These are phyloP conservation scores for Eledone cirrhosa DNA, from an alignment of 2,888 invertebrate genomes.

Conservation along the genomic window DNA sequence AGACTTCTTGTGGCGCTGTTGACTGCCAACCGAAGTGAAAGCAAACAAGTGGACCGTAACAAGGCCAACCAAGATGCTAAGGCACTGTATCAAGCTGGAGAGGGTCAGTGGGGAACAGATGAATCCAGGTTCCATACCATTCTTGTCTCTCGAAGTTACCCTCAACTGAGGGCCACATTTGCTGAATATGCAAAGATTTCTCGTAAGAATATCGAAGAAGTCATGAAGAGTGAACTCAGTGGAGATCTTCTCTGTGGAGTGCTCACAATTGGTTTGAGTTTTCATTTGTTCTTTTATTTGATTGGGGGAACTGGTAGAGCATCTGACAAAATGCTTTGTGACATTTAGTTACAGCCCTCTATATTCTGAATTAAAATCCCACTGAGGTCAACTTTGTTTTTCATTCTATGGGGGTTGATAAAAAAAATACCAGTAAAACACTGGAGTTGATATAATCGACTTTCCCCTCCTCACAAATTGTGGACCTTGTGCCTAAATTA, in stretches of 20 bases:
- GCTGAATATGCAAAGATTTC: slow-evolving; percentile 85
- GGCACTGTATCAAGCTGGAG: slow-evolving; percentile 60
- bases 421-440: no score
- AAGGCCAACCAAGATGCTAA: slow-evolving; percentile 65
- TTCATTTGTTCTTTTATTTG: no score
- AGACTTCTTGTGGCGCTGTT: slow-evolving; percentile 62
- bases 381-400: no score
- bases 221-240: slow-evolving; percentile 65
- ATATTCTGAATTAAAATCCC: no score
- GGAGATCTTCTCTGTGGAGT: slow-evolving; percentile 64
- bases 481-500: no score
- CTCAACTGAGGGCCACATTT: slow-evolving; percentile 78
- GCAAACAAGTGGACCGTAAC: slow-evolving; percentile 66
- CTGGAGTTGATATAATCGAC: no score
- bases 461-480: no score
- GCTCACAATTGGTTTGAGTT: slow-evolving; percentile 61
- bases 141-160: slow-evolving; percentile 69
- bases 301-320: no score
- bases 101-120: slow-evolving; percentile 66
- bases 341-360: no score
- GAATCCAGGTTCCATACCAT: slow-evolving; percentile 65
- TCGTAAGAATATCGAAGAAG: slow-evolving; percentile 70
- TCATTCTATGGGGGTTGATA: no score
- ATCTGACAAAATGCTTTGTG: no score
- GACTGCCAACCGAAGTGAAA: slow-evolving; percentile 70